These are phyloP conservation scores for Agrochola lychnidis DNA, from an alignment of 2,888 invertebrate species.

Conservation along the genomic window DNA sequence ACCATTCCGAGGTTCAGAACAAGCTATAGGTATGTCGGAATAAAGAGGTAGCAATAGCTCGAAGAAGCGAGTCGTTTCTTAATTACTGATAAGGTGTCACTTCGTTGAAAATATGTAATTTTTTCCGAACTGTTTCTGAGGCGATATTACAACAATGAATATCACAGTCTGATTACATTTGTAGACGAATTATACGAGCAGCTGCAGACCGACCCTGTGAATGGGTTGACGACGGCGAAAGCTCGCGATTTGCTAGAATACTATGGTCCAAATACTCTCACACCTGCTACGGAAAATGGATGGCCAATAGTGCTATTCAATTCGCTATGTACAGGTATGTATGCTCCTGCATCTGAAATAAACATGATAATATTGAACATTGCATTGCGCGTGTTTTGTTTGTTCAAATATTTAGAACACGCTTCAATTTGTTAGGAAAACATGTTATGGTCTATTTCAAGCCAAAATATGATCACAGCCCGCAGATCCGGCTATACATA, in stretches of 20 bases:
- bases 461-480: neutral
- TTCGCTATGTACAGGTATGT: constrained; percentile 84
- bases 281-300: constrained; percentile 93
- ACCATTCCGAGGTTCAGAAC: neutral
- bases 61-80: neutral
- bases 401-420: constrained; percentile 22
- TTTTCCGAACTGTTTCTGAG: neutral
- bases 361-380: constrained; percentile 20
- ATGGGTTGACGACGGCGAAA: constrained; percentile 91
- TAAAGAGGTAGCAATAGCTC: neutral
- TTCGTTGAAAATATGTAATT: neutral
- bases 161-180: constrained; percentile 36
- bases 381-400: constrained; percentile 1
- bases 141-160: neutral
- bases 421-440: neutral
- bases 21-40: neutral
- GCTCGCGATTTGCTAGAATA: constrained; percentile 90
- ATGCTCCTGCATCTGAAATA: neutral
- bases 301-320: constrained; percentile 92
- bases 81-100: neutral
- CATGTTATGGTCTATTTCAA: constrained; percentile 1
- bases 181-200: constrained; percentile 78
- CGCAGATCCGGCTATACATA: neutral
- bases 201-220: constrained; percentile 79
- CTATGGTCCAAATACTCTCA: constrained; percentile 93